Conservation (phyloP, 2,888 invertebrate genomes). For the Sclerodermus sp. region DNA sequence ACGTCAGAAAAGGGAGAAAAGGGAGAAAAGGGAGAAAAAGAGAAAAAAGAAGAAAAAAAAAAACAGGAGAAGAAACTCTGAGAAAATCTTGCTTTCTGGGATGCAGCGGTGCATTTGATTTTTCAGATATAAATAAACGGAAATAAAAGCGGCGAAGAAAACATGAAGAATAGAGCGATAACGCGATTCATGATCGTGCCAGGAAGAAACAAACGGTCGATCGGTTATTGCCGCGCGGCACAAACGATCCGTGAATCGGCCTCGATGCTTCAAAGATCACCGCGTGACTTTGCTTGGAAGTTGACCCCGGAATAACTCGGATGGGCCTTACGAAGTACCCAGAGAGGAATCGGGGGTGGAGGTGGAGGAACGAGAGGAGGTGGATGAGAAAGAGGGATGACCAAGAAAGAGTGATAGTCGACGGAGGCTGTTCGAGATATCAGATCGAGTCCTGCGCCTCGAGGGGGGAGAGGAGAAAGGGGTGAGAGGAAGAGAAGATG, state of each 20-base stretch:
- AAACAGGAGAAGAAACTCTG: too few species aligned
- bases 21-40: too few species aligned
- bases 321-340: conserved; percentile 25
- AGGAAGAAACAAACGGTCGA: conserved; percentile 2
- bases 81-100: too few species aligned
- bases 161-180: not conserved
- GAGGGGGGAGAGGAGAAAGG: conserved; percentile 9
- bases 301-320: conserved; percentile 39
- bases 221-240: not conserved
- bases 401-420: conserved; percentile 39
- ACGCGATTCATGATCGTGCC: conserved; percentile 9
- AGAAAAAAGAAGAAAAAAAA: too few species aligned
- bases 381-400: conserved; percentile 29
- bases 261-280: conserved; percentile 24
- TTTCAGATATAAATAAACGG: too few species aligned
- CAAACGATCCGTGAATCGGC: conserved; percentile 22
- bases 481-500: conserved; percentile 34
- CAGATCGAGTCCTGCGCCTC: conserved; percentile 36
- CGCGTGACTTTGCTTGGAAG: conserved; percentile 23
- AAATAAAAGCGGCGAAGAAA: not conserved
- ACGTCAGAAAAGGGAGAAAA: too few species aligned
- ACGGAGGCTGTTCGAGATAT: conserved; percentile 41
- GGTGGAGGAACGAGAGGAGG: not conserved
- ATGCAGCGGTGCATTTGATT: too few species aligned
- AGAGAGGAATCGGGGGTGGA: not conserved